These are phyloP conservation scores for Dolichopus griseipennis DNA, from an alignment of 2,888 invertebrate species.

Conservation along the genomic window DNA sequence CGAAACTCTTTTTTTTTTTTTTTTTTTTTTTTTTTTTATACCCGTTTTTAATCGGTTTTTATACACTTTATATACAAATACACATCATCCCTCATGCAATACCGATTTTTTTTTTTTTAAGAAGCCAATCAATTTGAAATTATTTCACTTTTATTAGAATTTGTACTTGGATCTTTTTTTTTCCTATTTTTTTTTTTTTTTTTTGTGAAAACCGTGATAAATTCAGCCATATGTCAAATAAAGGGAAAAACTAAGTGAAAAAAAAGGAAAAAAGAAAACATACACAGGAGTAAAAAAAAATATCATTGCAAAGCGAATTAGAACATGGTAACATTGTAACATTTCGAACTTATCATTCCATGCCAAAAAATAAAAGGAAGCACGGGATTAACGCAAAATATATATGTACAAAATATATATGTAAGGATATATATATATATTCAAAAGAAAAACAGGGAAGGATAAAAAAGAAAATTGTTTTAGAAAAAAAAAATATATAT, in stretches of 20 bases:
- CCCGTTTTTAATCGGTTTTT: neutral
- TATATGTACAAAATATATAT: too few relatives aligned
- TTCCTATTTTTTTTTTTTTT: neutral
- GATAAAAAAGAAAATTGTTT: too few relatives aligned
- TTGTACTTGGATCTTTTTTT: neutral
- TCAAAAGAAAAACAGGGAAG: too few relatives aligned
- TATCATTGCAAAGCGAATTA: neutral
- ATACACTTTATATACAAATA: too few relatives aligned
- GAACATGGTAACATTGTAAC: neutral
- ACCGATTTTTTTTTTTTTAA: neutral
- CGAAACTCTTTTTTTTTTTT: neutral
- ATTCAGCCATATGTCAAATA: slow-evolving; percentile 9
- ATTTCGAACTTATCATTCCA: neutral
- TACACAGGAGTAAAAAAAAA: neutral
- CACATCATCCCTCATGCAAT: too few relatives aligned
- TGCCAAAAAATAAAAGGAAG: neutral
- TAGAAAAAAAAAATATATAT: too few relatives aligned
- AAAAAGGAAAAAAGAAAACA: neutral
- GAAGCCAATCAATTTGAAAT: neutral
- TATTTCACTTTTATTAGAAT: neutral
- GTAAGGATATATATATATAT: too few relatives aligned
- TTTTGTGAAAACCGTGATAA: slow-evolving; percentile 2
- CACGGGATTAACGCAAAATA: too few relatives aligned
- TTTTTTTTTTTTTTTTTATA: neutral
- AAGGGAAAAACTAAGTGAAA: neutral